phyloP scores from a whole-genome alignment of 1,140 invertebrate genomes.

The Saccostrea echinata region DNA sequence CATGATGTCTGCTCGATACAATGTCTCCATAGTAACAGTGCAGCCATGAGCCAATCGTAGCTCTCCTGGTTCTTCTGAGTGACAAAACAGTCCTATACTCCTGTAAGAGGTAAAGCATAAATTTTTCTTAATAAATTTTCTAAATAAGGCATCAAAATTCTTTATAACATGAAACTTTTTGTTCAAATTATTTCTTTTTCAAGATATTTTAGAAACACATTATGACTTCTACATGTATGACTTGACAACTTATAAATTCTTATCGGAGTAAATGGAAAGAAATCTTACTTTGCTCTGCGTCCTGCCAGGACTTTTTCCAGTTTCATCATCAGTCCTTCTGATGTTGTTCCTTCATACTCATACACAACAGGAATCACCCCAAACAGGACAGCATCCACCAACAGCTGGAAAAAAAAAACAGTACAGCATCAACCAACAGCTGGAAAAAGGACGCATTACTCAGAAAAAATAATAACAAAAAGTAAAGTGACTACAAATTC shows the following conservation, averaged over 20 bases:
- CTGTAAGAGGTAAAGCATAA: conserved; percentile 59
- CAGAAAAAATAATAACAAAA: not conserved
- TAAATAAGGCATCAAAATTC: too few relatives aligned
- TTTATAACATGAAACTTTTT: too few relatives aligned
- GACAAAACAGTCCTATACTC: conserved; percentile 77
- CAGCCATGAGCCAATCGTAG: conserved; percentile 72
- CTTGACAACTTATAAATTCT: too few relatives aligned
- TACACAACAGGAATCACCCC: conserved; percentile 77
- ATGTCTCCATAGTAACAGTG: conserved; percentile 69
- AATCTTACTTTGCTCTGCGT: conserved; percentile 74
- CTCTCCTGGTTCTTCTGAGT: conserved; percentile 72
- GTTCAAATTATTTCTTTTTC: too few relatives aligned
- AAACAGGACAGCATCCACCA: conserved; percentile 76
- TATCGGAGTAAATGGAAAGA: not conserved
- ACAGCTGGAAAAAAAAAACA: conserved; percentile 66
- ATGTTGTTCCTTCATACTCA: conserved; percentile 77
- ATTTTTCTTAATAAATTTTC: too few relatives aligned
- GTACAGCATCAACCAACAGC: conserved; percentile 65
- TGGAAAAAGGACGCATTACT: conserved; percentile 54
- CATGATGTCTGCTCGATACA: conserved; percentile 65
- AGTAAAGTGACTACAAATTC: too few relatives aligned
- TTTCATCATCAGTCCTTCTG: conserved; percentile 69
- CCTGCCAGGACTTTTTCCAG: conserved; percentile 72
- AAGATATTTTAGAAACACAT: too few relatives aligned
- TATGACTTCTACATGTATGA: too few relatives aligned